A percentile compares a stretch with the other conserved stretches of the same genome.
These are phyloP conservation scores for Cryptomyrus ogoouensis DNA, from an alignment of 2,113 vertebrate species.

Conservation along the genomic window DNA sequence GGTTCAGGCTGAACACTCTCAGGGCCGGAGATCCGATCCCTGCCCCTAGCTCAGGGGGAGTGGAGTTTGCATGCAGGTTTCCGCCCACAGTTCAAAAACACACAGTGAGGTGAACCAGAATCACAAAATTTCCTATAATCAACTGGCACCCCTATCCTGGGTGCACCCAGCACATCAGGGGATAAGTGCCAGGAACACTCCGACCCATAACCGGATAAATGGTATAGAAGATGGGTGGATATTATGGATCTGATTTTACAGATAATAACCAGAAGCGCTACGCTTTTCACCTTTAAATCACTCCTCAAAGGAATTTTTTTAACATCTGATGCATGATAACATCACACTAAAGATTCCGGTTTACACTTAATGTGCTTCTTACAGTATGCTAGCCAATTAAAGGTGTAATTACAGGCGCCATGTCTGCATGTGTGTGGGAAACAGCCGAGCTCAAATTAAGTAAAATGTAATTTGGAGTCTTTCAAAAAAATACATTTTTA, in stretches of 20 bases:
- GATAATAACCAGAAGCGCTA: background rate
- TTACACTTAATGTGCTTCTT: background rate
- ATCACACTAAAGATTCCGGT: background rate
- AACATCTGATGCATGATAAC: background rate
- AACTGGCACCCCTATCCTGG: background rate
- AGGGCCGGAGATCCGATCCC: background rate
- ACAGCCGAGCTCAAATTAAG: background rate
- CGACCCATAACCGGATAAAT: background rate
- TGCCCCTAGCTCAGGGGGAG: background rate
- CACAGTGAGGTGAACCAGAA: background rate
- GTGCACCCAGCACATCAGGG: background rate
- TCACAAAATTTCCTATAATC: background rate
- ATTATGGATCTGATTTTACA: background rate
- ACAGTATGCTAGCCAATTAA: background rate
- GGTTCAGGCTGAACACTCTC: background rate
- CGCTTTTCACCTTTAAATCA: background rate
- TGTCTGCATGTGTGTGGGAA: background rate
- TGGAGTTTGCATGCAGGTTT: background rate
- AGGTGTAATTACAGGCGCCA: background rate
- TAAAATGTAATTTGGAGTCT: background rate
- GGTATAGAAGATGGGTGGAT: background rate
- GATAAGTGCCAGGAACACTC: background rate
- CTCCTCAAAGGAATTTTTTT: background rate
- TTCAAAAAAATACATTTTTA: conserved; percentile 1
- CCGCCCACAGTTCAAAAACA: background rate